phyloP scores from a whole-genome alignment of 2,113 vertebrate species.

The Sander vitreus region DNA sequence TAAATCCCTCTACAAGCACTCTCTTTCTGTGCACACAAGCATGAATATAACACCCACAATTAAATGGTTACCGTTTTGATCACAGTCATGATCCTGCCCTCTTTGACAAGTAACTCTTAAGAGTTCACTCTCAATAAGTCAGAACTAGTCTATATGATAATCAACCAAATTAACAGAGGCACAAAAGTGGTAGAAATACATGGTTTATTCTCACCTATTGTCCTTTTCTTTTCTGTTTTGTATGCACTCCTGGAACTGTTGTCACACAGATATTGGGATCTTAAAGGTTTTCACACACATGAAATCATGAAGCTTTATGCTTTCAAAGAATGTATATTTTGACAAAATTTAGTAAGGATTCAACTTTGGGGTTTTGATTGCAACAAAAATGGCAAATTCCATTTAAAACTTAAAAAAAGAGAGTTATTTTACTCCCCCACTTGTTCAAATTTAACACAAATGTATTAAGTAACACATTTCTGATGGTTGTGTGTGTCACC shows the following conservation, averaged over 20 bases:
- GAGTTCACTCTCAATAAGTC: background rate
- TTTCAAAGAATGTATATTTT: background rate
- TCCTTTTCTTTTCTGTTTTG: background rate
- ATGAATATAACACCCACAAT: background rate
- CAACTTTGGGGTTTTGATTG: background rate
- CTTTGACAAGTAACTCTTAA: background rate
- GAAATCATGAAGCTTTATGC: background rate
- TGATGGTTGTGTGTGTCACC: conserved; percentile 43
- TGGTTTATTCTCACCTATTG: background rate
- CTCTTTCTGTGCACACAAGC: background rate
- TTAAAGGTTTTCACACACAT: background rate
- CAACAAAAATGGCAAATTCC: background rate
- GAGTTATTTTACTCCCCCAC: background rate
- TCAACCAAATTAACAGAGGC: background rate
- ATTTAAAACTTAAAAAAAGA: background rate
- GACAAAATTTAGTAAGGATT: background rate
- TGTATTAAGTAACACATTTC: background rate
- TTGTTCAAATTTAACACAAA: background rate
- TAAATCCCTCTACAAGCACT: background rate
- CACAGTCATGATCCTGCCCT: background rate
- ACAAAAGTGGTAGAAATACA: background rate
- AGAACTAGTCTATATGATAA: background rate
- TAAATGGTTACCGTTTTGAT: background rate
- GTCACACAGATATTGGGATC: background rate
- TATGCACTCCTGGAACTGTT: background rate